These are phyloP conservation scores for Sebastes steindachneri DNA, from an alignment of 2,797 vertebrate species.

Conservation along the genomic window DNA sequence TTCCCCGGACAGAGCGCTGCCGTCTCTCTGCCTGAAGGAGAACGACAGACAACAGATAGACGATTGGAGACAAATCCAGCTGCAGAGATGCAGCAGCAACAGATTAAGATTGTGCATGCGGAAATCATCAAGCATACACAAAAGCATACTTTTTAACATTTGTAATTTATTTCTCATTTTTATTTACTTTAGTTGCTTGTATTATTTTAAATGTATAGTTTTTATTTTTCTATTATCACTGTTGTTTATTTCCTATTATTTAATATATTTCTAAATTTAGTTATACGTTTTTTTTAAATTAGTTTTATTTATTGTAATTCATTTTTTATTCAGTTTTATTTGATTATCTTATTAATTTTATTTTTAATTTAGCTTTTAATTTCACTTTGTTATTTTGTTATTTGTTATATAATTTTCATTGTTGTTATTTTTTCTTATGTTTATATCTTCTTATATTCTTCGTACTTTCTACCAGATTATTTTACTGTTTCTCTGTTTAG, in stretches of 20 bases:
- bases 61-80: neutral
- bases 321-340: neutral
- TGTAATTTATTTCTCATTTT: neutral
- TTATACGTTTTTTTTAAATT: neutral
- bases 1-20: constrained; percentile 72
- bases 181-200: neutral
- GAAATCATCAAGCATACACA: neutral
- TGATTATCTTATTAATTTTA: neutral
- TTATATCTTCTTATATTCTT: neutral
- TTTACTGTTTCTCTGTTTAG: neutral
- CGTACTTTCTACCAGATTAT: neutral
- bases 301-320: too few species aligned
- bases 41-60: neutral
- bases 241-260: neutral
- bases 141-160: neutral
- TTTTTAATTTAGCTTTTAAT: neutral
- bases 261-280: neutral
- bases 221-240: neutral
- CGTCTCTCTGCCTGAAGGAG: constrained; percentile 66
- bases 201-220: neutral
- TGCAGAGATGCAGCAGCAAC: neutral
- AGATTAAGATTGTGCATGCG: neutral
- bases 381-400: neutral
- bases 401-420: neutral
- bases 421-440: neutral